Base-by-base conservation (phyloP, 2,888 invertebrate genomes). In the Mythimna impura region DNA sequence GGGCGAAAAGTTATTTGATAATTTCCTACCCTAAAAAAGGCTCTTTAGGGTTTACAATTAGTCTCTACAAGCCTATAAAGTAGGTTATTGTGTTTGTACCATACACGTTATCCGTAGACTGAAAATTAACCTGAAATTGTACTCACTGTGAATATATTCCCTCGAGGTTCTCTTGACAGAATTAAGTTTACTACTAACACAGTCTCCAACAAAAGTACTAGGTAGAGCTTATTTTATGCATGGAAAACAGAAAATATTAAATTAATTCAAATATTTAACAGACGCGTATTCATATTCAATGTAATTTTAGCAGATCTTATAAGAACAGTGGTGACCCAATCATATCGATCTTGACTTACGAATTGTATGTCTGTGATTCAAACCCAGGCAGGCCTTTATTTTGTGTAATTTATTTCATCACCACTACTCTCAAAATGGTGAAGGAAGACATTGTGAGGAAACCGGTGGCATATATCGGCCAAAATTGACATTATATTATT, bases 101-200 rank as follows among this genome's bases (percentile, higher is more conserved):
- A 30, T 12, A 76, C n/a, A 66, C 65, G 58, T 40, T 67, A 36
- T 55, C 61, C 20, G 43, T 57, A 40, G 36, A 57, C 52, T 71
- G 71, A 61, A 78, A 63, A 80, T 79, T 66, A 55, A 73, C 70
- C 61, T 71, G 36, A 73, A 79, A 80, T 70, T 70, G 66, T 78
- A 70, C 76, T 57, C 69, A 58, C 54, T 43, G 60, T 47, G 61
- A 57, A 60, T 71, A 57, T 74, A 73, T 72, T 70, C 84, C 64
- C 86, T 22, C 12, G 76, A 76, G 84, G 47, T 55, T 50, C 58
- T 68, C 75, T 61, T 76, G 68, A 72, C 73, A 74, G 60, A 73
- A 72, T 80, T 57, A 83, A 80, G 63, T 80, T 80, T 62, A 52
- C 50, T 61, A 20, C 62, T 17, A 67, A 83, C 73, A 66, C 80